Evolutionary conservation across 2,888 invertebrate genomes (phyloP), one percentile per base, ranked within the genome.

Genomic region (Papilio gigon): DNA sequence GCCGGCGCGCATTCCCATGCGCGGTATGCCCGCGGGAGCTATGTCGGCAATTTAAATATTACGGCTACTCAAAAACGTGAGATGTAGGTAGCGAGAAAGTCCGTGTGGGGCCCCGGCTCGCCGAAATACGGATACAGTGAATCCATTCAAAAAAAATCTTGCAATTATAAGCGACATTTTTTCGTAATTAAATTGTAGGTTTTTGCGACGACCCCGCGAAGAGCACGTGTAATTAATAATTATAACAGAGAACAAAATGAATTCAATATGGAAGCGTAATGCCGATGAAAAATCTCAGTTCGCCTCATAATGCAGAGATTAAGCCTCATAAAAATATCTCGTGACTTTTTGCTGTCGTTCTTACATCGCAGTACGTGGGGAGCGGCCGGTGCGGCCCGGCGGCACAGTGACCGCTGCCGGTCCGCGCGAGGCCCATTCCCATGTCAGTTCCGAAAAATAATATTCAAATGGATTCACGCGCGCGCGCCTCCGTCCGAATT

Each of bases 401-500:
- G 73, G 69, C 70, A 74, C 74, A 74, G 78, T 65, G 73, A 66
- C 71, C 30, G 62, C 75, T 76, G 78, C 76, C 79, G 80, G 81
- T 72, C 78, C 75, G 80, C 75, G 76, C 79, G 77, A 80, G 76
- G 77, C 79, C 81, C 83, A 82, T 90, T 90, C 89, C 84, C 89
- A 89, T 88, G 90, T 84, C 85, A 84, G 84, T 79, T 82, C 82
- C 85, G 79, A 89, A 90, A 90, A 87, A 85, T 75, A 84, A 89
- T 90, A 91, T 92, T 91, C 89, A 90, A 92, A 91, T 92, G 81
- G 84, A 89, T 90, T 90, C 91, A 90, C 90, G 90, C 89, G 90
- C 89, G 84, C 87, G 85, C 85, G 83, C 80, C 86, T 82, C 84
- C 83, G 88, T 88, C 90, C 90, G 89, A 92, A 92, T 87, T 92